Percentiles rank a stretch among this genome's conserved stretches.
phyloP scores from a whole-genome alignment of 2,888 invertebrate genomes.

The Tyria jacobaeae region DNA sequence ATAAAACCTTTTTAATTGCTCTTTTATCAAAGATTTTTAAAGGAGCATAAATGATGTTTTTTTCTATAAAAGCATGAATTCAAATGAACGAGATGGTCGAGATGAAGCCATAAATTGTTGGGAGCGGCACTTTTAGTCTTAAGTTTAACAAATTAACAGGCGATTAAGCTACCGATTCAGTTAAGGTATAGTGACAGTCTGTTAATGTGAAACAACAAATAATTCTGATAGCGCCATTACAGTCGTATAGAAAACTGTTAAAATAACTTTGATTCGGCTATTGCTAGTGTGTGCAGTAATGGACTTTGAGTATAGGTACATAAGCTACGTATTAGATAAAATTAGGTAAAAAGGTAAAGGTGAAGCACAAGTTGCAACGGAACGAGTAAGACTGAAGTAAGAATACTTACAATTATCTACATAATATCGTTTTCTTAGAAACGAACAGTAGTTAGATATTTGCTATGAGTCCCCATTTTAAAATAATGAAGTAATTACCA shows the following conservation, averaged over 20 bases:
- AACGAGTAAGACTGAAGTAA: too few species aligned
- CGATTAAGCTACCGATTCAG: slow-evolving; percentile 85
- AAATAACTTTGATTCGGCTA: background rate
- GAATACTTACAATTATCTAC: too few species aligned
- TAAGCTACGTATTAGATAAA: too few species aligned
- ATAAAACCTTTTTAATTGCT: slow-evolving; percentile 58
- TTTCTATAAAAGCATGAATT: slow-evolving; percentile 58
- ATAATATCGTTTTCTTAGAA: too few species aligned
- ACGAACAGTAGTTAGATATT: too few species aligned
- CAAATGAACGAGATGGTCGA: slow-evolving; percentile 73
- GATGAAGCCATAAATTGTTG: slow-evolving; percentile 83
- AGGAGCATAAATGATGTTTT: slow-evolving; percentile 50
- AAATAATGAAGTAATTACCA: too few species aligned
- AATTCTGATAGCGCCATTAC: slow-evolving; percentile 66
- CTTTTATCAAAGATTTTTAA: slow-evolving; percentile 56
- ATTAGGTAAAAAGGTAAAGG: too few species aligned
- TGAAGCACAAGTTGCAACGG: too few species aligned
- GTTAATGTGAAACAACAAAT: slow-evolving; percentile 79
- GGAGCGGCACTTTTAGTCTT: slow-evolving; percentile 78
- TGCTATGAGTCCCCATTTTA: too few species aligned
- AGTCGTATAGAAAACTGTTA: slow-evolving; percentile 40
- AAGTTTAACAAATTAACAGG: slow-evolving; percentile 83
- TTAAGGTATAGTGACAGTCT: slow-evolving; percentile 70
- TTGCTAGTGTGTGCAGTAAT: background rate
- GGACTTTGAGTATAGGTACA: background rate